Evolutionary conservation across 2,113 vertebrate genomes (phyloP).

Genomic region (Syngnathus scovelli): DNA sequence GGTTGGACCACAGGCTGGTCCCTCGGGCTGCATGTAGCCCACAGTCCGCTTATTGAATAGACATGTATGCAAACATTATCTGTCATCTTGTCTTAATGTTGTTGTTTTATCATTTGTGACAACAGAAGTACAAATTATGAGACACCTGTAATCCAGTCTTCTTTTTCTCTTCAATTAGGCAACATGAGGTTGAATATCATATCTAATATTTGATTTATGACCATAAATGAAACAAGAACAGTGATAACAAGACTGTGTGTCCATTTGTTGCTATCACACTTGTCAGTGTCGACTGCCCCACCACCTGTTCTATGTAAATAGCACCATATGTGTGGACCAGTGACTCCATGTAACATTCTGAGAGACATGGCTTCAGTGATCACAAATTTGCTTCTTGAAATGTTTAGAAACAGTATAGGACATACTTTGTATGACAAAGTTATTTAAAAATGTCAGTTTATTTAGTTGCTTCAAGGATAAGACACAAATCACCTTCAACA

Average conservation of each 20-base stretch:
- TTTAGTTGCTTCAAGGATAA: neutral
- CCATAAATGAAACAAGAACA: conserved; percentile 40
- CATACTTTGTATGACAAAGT: neutral
- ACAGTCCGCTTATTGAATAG: too few relatives aligned
- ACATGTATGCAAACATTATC: neutral
- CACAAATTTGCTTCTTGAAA: neutral
- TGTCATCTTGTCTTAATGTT: conserved; percentile 27
- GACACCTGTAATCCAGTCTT: conserved; percentile 41
- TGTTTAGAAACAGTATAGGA: neutral
- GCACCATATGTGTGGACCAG: conserved; percentile 45
- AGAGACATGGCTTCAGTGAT: neutral
- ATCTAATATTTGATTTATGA: conserved; percentile 48
- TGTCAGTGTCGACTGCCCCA: conserved; percentile 30
- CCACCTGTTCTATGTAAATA: conserved; percentile 57
- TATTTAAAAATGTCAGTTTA: neutral
- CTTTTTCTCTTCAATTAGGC: conserved; percentile 4
- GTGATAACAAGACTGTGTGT: conserved; percentile 33
- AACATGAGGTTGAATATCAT: conserved; percentile 37
- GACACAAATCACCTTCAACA: conserved; percentile 1
- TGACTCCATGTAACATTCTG: conserved; percentile 47
- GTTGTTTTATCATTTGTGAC: conserved; percentile 26
- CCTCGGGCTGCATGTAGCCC: too few relatives aligned
- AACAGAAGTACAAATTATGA: conserved; percentile 49
- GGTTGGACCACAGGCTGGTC: too few relatives aligned
- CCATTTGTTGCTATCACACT: conserved; percentile 17